Conservation (phyloP, 2,113 vertebrate genomes). For the Camelus bactrianus region DNA sequence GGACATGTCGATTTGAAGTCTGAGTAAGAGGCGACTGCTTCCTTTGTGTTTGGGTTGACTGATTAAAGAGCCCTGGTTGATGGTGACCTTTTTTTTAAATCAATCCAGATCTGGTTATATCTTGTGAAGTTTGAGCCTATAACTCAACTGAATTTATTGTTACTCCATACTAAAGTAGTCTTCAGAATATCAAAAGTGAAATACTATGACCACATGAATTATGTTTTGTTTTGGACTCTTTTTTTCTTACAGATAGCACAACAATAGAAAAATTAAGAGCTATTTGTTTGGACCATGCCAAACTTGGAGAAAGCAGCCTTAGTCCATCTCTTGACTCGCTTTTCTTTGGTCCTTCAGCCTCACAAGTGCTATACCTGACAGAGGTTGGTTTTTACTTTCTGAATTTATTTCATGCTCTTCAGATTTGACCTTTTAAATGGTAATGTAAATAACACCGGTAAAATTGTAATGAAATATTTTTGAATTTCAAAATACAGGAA, state of each 20-base stretch:
- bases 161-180: background rate
- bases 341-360: conserved; percentile 98
- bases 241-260: conserved; percentile 93
- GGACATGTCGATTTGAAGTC: background rate
- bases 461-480: conserved; percentile 4
- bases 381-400: conserved; percentile 91
- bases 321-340: conserved; percentile 98
- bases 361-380: conserved; percentile 99
- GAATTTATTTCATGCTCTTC: background rate
- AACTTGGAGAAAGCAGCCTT: conserved; percentile 98
- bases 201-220: background rate
- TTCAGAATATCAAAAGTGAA: conserved; percentile 23
- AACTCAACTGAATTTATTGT: background rate
- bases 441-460: background rate
- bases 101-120: background rate
- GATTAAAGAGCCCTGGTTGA: background rate
- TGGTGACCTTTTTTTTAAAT: background rate
- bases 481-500: background rate
- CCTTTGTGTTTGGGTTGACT: background rate
- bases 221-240: background rate
- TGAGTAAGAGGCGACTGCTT: background rate
- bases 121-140: background rate
- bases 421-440: conserved; percentile 31
- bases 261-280: conserved; percentile 98
- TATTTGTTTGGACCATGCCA: conserved; percentile 98